A percentile compares a stretch with the other conserved stretches of the same genome.
Evolutionary conservation across 2,113 vertebrate species (phyloP).

Genomic region (Chascanopsetta lugubris): DNA sequence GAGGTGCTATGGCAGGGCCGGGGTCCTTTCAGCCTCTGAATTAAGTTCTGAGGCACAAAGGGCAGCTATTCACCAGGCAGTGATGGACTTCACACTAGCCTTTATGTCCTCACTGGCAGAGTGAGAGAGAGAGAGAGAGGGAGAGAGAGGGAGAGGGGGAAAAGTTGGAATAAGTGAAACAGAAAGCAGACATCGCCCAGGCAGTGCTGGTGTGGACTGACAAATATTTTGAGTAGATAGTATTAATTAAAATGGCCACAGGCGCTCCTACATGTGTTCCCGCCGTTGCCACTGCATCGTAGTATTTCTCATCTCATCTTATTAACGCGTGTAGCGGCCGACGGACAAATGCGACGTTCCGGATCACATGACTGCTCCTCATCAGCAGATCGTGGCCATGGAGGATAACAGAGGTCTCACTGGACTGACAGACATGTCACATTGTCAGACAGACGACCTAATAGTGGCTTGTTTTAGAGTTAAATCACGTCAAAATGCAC

Average conservation of each 20-base stretch:
- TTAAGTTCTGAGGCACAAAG: conserved; percentile 78
- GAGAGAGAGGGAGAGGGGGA: conserved; percentile 18
- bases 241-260: not conserved
- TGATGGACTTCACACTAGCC: conserved; percentile 76
- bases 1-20: conserved; percentile 66
- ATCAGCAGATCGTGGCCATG: not conserved
- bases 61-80: conserved; percentile 71
- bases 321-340: not conserved
- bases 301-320: not conserved
- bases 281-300: not conserved
- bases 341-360: not conserved
- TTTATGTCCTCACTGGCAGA: conserved; percentile 70
- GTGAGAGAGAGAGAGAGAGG: conserved; percentile 32
- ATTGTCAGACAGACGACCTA: not conserved
- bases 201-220: conserved; percentile 9
- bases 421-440: not conserved
- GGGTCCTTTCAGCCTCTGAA: conserved; percentile 75
- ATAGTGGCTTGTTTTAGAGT: too few relatives aligned
- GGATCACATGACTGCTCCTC: not conserved
- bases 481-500: too few relatives aligned
- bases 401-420: not conserved
- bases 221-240: conserved; percentile 14
- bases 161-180: conserved; percentile 44
- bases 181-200: conserved; percentile 43
- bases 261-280: conserved; percentile 1